Conservation (phyloP, 53 echinoderm and acorn worm species). For the Antedon mediterranea region DNA sequence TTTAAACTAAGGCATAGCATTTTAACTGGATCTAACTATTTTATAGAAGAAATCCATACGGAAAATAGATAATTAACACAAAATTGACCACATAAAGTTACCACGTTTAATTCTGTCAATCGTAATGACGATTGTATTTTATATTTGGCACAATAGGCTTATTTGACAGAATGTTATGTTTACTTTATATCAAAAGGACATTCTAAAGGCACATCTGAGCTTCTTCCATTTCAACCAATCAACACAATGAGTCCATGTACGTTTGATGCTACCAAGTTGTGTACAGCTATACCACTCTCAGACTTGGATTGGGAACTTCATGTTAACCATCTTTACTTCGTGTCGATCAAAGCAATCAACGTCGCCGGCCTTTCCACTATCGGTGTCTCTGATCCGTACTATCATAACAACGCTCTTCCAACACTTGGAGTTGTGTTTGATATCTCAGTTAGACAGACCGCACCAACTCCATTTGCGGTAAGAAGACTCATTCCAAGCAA, state of each 20-base stretch:
- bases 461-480: too few species aligned
- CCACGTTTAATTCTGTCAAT: too few species aligned
- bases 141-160: too few species aligned
- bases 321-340: constrained; percentile 28
- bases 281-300: constrained; percentile 17
- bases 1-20: too few species aligned
- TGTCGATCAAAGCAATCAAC: constrained; percentile 33
- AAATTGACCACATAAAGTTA: too few species aligned
- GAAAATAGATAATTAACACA: too few species aligned
- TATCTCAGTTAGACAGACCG: constrained; percentile 1
- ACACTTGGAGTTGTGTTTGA: constrained; percentile 30
- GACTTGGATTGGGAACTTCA: constrained; percentile 24
- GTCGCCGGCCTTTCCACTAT: constrained; percentile 4
- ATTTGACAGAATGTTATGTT: too few species aligned
- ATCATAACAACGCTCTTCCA: too few species aligned
- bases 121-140: too few species aligned
- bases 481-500: too few species aligned
- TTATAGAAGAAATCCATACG: not conserved
- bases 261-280: not conserved
- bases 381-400: constrained; percentile 12
- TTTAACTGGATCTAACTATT: not conserved
- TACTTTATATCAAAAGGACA: constrained; percentile 4
- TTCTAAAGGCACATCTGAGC: constrained; percentile 10
- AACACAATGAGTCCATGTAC: constrained; percentile 10
- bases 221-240: constrained; percentile 2